Evolutionary conservation across 2,888 invertebrate species (phyloP), one percentile per base, ranked within the genome.

Genomic region (Drosophila neonasuta): DNA sequence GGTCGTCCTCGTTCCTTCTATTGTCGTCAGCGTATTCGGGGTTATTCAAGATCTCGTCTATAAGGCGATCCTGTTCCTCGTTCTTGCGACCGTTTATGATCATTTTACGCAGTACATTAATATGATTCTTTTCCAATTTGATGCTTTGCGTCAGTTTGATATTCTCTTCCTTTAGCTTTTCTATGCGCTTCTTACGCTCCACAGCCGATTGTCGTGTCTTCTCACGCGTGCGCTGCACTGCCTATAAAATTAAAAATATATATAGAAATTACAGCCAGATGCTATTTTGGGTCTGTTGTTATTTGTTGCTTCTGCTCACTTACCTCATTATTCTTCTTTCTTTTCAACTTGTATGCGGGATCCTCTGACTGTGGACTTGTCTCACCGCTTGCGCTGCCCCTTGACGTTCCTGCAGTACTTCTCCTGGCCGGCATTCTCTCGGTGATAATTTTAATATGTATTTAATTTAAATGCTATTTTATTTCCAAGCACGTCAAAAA

Each of bases 321-420:
- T 55, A 90, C 91, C 87, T 90, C 88, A 77, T 91, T 91, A 68
- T 91, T 91, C 69, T 90, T 81, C 77, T 89, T 79, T 73, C 91
- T 84, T 81, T 91, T 90, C 68, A 88, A 77, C 66, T 85, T 80
- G 65, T 90, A 90, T 45, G 85, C 87, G 39, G 87, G 88, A 59
- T 84, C 85, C 32, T 82, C 79, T 15, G 77, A 72, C 17, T 86
- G 87, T 30, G 89, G 88, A 79, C 81, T 83, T 13, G 79, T 58
- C 29, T 73, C 46, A 32, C 42, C 32, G 17, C 9, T 57, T 39
- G 24, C 13, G 24, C 46, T 51, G 46, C 32, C 77, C 34, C 81
- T 82, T 39, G 36, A 56, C 46, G 68, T 55, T 50, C 50, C 79
- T 56, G 74, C 75, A 84, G 88, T 88, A 63, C 87, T 90, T 58